Evolutionary conservation across 2,888 invertebrate species (phyloP).

Genomic region (Cecidostiba fungosa): DNA sequence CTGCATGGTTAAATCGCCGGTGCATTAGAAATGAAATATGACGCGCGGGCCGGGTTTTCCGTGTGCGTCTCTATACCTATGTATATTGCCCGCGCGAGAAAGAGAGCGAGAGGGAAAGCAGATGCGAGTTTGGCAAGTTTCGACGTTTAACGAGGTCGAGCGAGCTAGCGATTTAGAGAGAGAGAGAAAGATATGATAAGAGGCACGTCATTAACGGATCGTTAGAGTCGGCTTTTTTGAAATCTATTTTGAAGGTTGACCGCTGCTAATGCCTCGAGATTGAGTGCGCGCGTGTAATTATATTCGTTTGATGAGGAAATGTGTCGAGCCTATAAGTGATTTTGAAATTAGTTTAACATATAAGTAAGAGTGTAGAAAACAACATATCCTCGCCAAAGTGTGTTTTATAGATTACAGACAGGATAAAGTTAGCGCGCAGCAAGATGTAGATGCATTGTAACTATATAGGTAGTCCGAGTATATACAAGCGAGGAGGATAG

Average conservation of each 20-base stretch:
- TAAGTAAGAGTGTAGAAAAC: not conserved
- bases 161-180: slow-evolving; percentile 2
- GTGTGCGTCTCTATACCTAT: not conserved
- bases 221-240: not conserved
- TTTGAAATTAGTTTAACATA: too few species aligned
- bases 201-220: slow-evolving; percentile 16
- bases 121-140: slow-evolving; percentile 23
- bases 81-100: not conserved
- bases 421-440: slow-evolving; percentile 5
- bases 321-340: too few species aligned
- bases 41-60: not conserved
- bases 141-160: slow-evolving; percentile 28
- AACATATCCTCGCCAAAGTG: not conserved
- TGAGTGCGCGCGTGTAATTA: not conserved
- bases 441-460: not conserved
- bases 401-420: not conserved
- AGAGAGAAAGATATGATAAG: not conserved
- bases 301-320: not conserved
- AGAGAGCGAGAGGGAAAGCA: not conserved
- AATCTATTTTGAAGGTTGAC: not conserved
- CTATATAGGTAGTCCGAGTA: not conserved
- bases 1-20: slow-evolving; percentile 14
- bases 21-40: slow-evolving; percentile 19
- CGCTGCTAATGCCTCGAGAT: not conserved
- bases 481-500: not conserved